Evolutionary conservation across 2,797 vertebrate genomes (phyloP).

Genomic region (Diceros bicornis): DNA sequence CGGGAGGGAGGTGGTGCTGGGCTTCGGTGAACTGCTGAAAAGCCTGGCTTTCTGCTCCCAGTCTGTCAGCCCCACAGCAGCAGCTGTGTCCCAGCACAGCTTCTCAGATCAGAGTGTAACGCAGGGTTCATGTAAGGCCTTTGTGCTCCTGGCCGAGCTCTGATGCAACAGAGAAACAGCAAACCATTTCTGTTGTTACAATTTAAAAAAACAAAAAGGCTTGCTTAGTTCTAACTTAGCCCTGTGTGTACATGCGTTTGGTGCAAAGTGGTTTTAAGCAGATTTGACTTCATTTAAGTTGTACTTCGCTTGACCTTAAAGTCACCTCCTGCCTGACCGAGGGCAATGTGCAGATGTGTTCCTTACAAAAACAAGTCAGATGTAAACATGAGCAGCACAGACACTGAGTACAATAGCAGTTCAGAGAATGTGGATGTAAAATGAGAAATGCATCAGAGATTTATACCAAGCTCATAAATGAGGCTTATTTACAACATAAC

Average conservation of each 20-base stretch:
- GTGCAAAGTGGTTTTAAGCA: slow-evolving; percentile 18
- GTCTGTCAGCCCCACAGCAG: background rate
- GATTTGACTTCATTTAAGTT: slow-evolving; percentile 25
- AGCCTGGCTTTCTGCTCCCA: background rate
- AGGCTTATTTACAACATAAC: background rate
- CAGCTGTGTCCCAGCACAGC: background rate
- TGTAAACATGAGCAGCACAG: background rate
- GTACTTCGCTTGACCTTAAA: slow-evolving; percentile 19
- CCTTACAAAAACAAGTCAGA: background rate
- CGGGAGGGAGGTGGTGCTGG: background rate
- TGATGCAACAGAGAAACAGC: background rate
- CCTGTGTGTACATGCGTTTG: background rate
- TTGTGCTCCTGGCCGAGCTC: background rate
- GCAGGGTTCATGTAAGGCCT: background rate
- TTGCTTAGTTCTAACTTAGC: background rate
- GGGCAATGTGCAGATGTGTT: background rate
- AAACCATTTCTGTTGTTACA: background rate
- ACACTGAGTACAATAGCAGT: background rate
- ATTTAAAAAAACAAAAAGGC: background rate
- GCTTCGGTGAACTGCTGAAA: background rate
- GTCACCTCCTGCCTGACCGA: background rate
- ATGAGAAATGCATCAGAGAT: background rate
- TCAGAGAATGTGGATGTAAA: background rate
- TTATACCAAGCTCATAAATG: background rate
- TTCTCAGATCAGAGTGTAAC: background rate